A percentile compares a stretch with the other conserved stretches of the same genome.
Evolutionary conservation across 2,797 vertebrate genomes (phyloP).

Genomic region (Malurus leucopterus): DNA sequence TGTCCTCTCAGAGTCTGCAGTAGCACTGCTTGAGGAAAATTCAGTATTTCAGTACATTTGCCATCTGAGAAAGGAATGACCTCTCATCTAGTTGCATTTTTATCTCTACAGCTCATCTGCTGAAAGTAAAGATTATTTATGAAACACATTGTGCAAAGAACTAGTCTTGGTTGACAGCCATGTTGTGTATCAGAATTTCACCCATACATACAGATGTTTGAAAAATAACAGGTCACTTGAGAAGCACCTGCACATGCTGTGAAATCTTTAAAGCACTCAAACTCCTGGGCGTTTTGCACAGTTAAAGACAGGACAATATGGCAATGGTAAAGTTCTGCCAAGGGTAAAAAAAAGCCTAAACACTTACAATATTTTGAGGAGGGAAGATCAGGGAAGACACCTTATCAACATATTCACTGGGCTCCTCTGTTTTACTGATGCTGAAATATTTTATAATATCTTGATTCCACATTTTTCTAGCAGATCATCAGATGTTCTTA

Average conservation of each 20-base stretch:
- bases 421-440: not conserved
- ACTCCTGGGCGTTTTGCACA: not conserved
- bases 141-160: not conserved
- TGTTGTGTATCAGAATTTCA: not conserved
- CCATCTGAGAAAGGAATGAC: not conserved
- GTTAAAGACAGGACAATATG: not conserved
- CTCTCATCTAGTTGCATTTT: not conserved
- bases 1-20: not conserved
- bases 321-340: not conserved
- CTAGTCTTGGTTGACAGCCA: not conserved
- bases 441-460: constrained; percentile 8
- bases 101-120: not conserved
- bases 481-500: constrained; percentile 19
- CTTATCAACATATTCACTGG: not conserved
- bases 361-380: not conserved
- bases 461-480: constrained; percentile 24
- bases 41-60: not conserved
- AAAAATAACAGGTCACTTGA: not conserved
- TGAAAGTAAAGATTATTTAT: not conserved
- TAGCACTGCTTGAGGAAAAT: not conserved
- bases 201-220: not conserved
- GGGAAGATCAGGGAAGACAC: not conserved
- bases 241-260: not conserved
- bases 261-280: not conserved
- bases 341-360: not conserved